phyloP scores from a whole-genome alignment of 2,797 vertebrate species.

The Tapirus indicus region DNA sequence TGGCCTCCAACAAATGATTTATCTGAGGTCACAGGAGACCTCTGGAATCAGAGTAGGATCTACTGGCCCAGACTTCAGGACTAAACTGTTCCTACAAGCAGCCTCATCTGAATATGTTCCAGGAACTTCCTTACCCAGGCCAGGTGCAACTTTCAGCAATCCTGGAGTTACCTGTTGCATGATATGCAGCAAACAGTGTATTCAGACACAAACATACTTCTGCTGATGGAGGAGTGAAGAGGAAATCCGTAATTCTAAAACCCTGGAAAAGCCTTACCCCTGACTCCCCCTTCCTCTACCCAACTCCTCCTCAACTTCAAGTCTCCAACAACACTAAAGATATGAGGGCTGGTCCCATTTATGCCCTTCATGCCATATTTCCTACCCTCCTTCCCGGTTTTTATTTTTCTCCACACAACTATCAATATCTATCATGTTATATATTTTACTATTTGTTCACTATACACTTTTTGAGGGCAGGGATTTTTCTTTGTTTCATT shows the following conservation, averaged over 20 bases:
- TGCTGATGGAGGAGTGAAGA: too few species aligned
- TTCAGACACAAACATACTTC: neutral
- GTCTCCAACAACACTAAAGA: neutral
- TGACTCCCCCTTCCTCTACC: too few species aligned
- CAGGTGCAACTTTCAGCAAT: accelerated
- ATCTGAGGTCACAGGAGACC: neutral
- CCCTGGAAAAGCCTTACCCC: accelerated
- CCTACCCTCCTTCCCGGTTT: neutral
- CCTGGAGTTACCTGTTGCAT: neutral
- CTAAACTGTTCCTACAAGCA: neutral
- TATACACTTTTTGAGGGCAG: neutral
- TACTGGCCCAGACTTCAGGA: neutral
- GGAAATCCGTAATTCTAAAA: too few species aligned
- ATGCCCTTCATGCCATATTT: neutral
- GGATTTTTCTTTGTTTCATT: neutral
- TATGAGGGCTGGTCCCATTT: accelerated
- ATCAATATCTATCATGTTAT: too few species aligned
- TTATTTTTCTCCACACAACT: neutral
- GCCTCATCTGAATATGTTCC: neutral
- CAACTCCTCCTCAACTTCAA: accelerated
- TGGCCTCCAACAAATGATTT: neutral
- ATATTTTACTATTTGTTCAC: neutral
- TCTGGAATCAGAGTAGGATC: neutral
- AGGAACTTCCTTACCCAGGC: neutral
- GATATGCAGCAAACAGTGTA: too few species aligned